phyloP scores from a whole-genome alignment of 2,888 invertebrate genomes.

The Stenurella melanura region DNA sequence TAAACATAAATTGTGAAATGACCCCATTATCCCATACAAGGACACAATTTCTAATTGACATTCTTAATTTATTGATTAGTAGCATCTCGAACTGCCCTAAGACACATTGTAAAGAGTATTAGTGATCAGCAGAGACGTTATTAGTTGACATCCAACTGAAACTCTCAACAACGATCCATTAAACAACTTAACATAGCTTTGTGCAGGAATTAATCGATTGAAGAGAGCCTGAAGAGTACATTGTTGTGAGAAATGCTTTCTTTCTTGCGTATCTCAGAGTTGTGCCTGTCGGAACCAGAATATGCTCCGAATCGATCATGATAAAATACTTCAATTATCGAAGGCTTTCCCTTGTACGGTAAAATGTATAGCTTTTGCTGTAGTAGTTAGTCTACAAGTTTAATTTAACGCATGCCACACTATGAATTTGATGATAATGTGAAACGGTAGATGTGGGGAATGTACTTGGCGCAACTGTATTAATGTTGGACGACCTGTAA shows the following conservation, averaged over 20 bases:
- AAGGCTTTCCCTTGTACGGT: slow-evolving; percentile 57
- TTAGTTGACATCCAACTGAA: slow-evolving; percentile 12
- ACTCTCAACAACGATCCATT: slow-evolving; percentile 7
- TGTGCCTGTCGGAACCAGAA: slow-evolving; percentile 59
- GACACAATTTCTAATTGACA: too few species aligned
- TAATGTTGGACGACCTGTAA: slow-evolving; percentile 15
- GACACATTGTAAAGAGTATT: too few species aligned
- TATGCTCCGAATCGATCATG: slow-evolving; percentile 59
- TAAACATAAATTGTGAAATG: too few species aligned
- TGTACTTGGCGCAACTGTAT: background rate
- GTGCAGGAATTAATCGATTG: slow-evolving; percentile 28
- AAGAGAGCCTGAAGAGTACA: slow-evolving; percentile 3
- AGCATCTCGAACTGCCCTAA: too few species aligned
- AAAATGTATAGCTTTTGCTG: slow-evolving; percentile 51
- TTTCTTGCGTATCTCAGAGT: slow-evolving; percentile 20
- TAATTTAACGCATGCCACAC: slow-evolving; percentile 66
- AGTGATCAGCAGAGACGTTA: background rate
- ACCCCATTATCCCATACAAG: too few species aligned
- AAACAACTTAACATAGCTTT: slow-evolving; percentile 10
- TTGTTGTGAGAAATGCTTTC: slow-evolving; percentile 7
- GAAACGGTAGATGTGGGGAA: slow-evolving; percentile 52
- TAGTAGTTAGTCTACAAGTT: slow-evolving; percentile 65
- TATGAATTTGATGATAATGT: slow-evolving; percentile 63
- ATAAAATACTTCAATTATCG: slow-evolving; percentile 65
- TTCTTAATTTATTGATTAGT: too few species aligned